Conservation (phyloP, 2,113 vertebrate genomes). For the Hippolais icterina region DNA sequence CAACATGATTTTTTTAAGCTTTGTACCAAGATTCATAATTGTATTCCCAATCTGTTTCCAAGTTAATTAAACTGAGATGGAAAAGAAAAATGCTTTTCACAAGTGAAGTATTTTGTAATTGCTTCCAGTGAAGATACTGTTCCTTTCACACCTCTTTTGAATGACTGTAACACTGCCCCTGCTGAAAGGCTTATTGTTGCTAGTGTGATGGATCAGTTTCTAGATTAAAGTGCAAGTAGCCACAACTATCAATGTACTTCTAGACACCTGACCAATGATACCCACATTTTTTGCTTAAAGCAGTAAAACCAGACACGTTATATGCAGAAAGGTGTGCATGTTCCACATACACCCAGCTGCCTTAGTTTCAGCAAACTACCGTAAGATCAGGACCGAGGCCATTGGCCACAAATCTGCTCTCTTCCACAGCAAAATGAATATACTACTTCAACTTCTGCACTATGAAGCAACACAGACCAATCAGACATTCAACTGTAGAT, state of each 20-base stretch:
- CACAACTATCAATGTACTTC: background rate
- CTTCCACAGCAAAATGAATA: background rate
- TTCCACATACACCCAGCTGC: background rate
- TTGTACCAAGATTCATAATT: background rate
- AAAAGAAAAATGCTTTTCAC: slow-evolving; percentile 19
- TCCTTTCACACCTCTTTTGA: background rate
- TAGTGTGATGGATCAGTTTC: background rate
- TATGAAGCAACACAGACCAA: background rate
- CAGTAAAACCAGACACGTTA: background rate
- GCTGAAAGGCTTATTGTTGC: background rate
- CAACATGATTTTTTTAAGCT: background rate
- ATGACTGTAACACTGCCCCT: background rate
- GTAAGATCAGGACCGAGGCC: background rate
- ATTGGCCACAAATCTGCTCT: background rate
- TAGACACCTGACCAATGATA: background rate
- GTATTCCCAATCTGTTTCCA: background rate
- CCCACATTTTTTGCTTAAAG: background rate
- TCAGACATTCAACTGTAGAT: background rate
- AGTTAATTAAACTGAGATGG: slow-evolving; percentile 16
- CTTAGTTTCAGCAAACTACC: background rate
- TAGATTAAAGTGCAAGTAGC: background rate
- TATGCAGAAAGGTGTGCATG: background rate
- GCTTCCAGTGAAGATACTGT: background rate
- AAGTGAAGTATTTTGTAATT: background rate
- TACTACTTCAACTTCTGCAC: background rate